Evolutionary conservation across 2,797 vertebrate species (phyloP).

Genomic region (Falco peregrinus): DNA sequence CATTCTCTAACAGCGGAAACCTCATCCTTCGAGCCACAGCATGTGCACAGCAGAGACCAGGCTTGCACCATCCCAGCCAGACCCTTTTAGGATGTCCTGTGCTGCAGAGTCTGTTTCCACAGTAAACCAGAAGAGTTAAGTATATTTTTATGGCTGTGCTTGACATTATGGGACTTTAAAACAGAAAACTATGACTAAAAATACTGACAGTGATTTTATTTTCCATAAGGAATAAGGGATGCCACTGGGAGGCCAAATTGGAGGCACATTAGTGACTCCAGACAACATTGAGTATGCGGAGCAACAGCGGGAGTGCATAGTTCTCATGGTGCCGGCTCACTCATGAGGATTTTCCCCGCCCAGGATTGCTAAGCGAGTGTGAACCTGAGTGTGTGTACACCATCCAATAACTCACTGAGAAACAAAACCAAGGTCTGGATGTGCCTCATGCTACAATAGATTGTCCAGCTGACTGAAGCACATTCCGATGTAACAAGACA

Average conservation of each 20-base stretch:
- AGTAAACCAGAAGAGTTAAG: neutral
- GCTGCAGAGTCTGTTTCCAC: neutral
- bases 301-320: rapidly evolving
- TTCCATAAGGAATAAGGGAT: neutral
- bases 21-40: neutral
- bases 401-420: neutral
- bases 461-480: neutral
- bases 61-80: neutral
- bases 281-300: neutral
- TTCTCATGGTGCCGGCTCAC: rapidly evolving
- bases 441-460: neutral
- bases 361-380: neutral
- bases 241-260: neutral
- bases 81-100: rapidly evolving
- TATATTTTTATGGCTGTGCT: neutral
- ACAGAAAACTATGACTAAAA: neutral
- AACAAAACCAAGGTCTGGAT: neutral
- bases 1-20: neutral
- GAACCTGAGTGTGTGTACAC: neutral
- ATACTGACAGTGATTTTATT: neutral
- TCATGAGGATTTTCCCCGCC: neutral
- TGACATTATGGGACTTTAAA: neutral
- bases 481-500: conserved; percentile 20
- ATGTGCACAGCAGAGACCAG: neutral
- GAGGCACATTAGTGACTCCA: neutral